Evolutionary conservation across 2,888 invertebrate genomes (phyloP).

Genomic region (Dryadula phaetusa): DNA sequence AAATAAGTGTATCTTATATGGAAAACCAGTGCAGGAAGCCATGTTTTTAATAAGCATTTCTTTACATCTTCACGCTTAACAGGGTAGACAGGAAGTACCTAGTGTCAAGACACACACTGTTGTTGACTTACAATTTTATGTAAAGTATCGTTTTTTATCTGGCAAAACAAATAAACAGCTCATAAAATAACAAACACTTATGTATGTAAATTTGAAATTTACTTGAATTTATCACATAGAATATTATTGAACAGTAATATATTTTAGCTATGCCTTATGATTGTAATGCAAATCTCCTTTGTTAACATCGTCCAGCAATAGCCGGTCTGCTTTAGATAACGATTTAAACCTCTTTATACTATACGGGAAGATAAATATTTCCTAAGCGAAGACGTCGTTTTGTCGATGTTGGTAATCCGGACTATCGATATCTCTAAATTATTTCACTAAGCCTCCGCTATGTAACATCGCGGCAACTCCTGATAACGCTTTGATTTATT

Average conservation of each 20-base stretch:
- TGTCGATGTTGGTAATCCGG: conserved; percentile 55
- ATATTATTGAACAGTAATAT: background rate
- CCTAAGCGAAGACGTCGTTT: conserved; percentile 51
- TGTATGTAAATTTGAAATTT: no score
- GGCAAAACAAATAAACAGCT: no score
- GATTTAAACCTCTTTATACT: conserved; percentile 44
- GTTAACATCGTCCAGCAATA: conserved; percentile 35
- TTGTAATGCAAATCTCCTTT: conserved; percentile 41
- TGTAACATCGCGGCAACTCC: conserved; percentile 69
- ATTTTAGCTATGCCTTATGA: conserved; percentile 23
- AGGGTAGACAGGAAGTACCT: no score
- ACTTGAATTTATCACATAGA: no score
- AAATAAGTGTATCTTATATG: no score
- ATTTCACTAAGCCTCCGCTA: conserved; percentile 71
- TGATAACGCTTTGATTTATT: conserved; percentile 82
- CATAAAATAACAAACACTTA: no score
- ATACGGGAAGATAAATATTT: conserved; percentile 48
- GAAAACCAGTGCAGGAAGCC: no score
- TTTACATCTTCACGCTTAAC: no score
- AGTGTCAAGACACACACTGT: no score
- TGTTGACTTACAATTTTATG: no score
- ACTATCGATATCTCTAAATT: conserved; percentile 75
- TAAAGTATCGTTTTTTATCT: no score
- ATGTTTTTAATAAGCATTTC: no score
- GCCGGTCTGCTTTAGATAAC: conserved; percentile 38